Evolutionary conservation across 2,888 invertebrate genomes (phyloP), one percentile per base, ranked within the genome.

Genomic region (Eupithecia exiguata): DNA sequence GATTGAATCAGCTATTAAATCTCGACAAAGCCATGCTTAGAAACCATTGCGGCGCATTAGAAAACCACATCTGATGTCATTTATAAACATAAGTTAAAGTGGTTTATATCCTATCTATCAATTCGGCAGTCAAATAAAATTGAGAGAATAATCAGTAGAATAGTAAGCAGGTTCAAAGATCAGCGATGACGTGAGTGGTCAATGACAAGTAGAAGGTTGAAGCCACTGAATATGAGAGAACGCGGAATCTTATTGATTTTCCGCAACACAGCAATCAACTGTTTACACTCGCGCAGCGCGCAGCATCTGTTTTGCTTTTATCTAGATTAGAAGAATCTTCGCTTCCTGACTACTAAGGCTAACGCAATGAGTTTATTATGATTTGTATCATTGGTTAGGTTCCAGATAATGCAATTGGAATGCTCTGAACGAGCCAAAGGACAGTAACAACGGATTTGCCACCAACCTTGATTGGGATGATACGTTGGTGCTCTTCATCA

Each of bases 171-270:
- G 79, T 69, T 78, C 82, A 84, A 84, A 85, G 80, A 78, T 81
- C 82, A 78, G 74, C 77, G 74, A 79, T 82, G 83, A 84, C 80
- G 81, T 75, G 81, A 61, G 36, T 62, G 49, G 46, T 30, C 58
- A 69, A 68, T 76, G 73, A 69, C 69, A 75, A 49, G 49, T 67
- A 18, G 68, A 69, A 75, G 73, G 78, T 72, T 73, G 78, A 80
- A 80, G 79, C 74, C 58, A 3, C 5, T 78, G 74, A 72, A 76
- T 75, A 65, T 73, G 74, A 66, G 66, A 16, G 40, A 66, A 40
- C 78, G 80, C 76, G 69, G 73, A 79, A 74, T 77, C 63, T 67
- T 85, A 85, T 85, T 83, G 84, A 85, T 85, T 85, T 84, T 81
- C 72, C 73, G 78, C 82, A 82, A 79, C 66, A 66, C 40, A 21